These are phyloP conservation scores for Emys orbicularis DNA, from an alignment of 2,797 vertebrate genomes.

Conservation along the genomic window DNA sequence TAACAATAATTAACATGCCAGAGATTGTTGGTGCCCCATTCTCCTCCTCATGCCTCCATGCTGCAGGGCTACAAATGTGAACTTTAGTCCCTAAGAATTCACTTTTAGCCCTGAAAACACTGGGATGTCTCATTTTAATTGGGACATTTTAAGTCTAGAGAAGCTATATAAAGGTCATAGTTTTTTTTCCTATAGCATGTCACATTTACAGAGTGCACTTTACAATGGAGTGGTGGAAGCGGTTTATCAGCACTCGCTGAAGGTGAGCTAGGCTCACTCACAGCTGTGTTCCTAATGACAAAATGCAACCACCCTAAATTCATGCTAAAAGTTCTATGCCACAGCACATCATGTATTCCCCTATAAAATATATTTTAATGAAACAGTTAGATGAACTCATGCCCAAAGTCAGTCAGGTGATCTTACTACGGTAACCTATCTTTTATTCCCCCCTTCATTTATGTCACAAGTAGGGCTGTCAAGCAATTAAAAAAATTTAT, in stretches of 20 bases:
- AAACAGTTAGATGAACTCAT: rapidly evolving
- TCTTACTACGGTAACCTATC: neutral
- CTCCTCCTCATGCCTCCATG: conserved; percentile 7
- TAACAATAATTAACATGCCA: conserved; percentile 46
- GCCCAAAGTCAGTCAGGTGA: neutral
- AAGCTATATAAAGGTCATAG: neutral
- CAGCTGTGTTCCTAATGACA: neutral
- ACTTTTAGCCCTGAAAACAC: neutral
- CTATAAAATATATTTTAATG: neutral
- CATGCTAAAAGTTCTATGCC: neutral
- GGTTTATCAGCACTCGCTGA: neutral
- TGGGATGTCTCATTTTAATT: neutral
- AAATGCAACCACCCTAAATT: neutral
- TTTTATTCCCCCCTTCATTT: neutral
- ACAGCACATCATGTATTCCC: neutral
- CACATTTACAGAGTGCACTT: neutral
- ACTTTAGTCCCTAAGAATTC: neutral
- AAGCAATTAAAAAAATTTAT: rapidly evolving
- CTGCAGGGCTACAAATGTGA: neutral
- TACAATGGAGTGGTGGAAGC: neutral
- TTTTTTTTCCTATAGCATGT: conserved; percentile 1
- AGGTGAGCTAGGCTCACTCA: neutral
- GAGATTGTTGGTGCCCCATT: conserved; percentile 18
- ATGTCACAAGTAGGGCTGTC: neutral
- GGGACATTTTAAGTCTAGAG: conserved; percentile 24